phyloP scores from a whole-genome alignment of 30 jellyfish, hydroid and myxozoan genomes.

The Chironex yamaguchii region DNA sequence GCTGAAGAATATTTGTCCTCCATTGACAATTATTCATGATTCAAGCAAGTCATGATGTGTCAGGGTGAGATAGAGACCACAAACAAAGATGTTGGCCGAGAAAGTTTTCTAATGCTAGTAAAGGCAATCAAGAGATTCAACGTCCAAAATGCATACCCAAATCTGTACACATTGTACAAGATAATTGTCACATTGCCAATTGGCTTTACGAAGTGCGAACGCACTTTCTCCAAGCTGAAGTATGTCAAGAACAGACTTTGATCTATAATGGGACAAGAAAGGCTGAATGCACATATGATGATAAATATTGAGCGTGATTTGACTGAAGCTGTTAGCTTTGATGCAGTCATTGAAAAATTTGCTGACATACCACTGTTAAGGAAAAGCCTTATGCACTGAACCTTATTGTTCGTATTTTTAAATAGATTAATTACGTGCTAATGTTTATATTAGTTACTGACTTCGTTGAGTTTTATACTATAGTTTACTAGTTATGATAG shows the following conservation, averaged over 20 bases:
- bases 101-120: conserved; percentile 6
- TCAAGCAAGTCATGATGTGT: not conserved
- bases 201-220: conserved; percentile 48
- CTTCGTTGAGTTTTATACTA: too few relatives aligned
- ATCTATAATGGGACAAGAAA: conserved; percentile 43
- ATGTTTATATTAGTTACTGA: too few relatives aligned
- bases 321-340: conserved; percentile 11
- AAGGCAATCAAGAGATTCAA: conserved; percentile 8
- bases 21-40: not conserved
- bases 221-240: conserved; percentile 39
- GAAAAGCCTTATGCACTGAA: not conserved
- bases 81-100: conserved; percentile 6
- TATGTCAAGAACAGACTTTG: conserved; percentile 2
- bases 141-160: conserved; percentile 51
- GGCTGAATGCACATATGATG: conserved; percentile 51
- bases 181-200: conserved; percentile 9
- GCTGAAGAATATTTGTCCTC: not conserved
- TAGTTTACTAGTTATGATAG: too few relatives aligned
- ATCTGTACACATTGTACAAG: conserved; percentile 37
- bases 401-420: too few relatives aligned
- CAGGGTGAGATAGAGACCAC: not conserved
- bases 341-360: conserved; percentile 35
- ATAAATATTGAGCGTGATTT: conserved; percentile 25
- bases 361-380: conserved; percentile 39
- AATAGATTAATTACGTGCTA: too few relatives aligned